Conservation (phyloP, 2,797 vertebrate species). For the Oreortyx pictus region DNA sequence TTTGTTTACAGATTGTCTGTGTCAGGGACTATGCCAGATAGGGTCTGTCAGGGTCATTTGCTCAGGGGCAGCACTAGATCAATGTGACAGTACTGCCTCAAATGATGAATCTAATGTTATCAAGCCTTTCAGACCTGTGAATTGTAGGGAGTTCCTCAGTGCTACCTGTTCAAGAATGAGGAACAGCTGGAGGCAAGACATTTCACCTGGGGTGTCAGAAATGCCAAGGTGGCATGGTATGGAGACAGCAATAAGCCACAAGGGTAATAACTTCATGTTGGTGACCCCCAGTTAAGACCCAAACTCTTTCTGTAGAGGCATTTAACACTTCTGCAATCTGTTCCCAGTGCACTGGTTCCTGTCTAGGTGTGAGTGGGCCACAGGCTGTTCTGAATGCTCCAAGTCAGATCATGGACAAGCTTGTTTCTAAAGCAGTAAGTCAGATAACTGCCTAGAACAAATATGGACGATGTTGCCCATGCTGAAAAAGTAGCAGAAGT, state of each 20-base stretch:
- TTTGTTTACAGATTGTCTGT: slow-evolving; percentile 6
- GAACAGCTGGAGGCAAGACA: background rate
- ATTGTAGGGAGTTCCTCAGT: fast-evolving
- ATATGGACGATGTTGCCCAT: background rate
- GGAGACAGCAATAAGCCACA: background rate
- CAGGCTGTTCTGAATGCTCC: background rate
- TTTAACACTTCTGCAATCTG: background rate
- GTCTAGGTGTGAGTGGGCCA: background rate
- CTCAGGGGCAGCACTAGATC: background rate
- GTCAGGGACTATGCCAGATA: background rate
- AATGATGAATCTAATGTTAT: background rate
- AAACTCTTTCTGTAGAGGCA: background rate
- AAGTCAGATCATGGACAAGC: no score
- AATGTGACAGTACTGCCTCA: background rate
- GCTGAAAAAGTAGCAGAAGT: background rate
- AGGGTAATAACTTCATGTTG: background rate
- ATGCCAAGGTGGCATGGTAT: no score
- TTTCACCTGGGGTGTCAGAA: background rate
- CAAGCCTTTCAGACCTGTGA: background rate
- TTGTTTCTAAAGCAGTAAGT: background rate
- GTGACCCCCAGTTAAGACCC: no score
- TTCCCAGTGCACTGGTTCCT: background rate
- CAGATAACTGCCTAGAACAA: no score
- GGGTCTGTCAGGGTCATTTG: background rate
- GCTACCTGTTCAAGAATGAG: background rate